These are phyloP conservation scores for Clunio marinus DNA, from an alignment of 2,888 invertebrate genomes.

Conservation along the genomic window DNA sequence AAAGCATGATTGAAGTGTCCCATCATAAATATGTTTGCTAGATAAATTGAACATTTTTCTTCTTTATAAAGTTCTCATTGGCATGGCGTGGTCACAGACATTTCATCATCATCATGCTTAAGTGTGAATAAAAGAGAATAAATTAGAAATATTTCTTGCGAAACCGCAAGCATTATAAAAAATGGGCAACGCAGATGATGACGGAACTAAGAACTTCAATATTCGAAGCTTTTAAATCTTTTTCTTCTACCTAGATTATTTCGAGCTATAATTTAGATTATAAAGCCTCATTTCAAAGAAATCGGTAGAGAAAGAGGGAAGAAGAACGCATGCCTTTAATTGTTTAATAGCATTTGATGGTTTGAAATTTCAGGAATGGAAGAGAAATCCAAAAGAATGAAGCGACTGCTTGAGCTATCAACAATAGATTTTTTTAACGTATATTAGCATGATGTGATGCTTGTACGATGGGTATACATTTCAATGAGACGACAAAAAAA, in stretches of 20 bases:
- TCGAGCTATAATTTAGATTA: constrained; percentile 38
- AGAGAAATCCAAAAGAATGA: neutral
- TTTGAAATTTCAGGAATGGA: neutral
- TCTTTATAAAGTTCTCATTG: neutral
- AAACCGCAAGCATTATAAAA: neutral
- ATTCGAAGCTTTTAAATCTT: neutral
- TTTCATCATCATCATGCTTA: neutral
- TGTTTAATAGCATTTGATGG: constrained; percentile 1
- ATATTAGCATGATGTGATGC: constrained; percentile 37
- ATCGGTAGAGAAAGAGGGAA: constrained; percentile 7
- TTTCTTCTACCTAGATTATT: constrained; percentile 21
- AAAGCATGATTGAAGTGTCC: no score
- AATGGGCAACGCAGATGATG: neutral
- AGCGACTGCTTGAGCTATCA: constrained; percentile 13
- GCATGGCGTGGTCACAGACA: no score
- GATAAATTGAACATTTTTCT: neutral
- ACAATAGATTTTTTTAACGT: constrained; percentile 32
- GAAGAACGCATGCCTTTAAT: neutral
- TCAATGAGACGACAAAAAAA: constrained; percentile 32
- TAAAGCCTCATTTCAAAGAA: constrained; percentile 24
- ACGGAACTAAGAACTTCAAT: neutral
- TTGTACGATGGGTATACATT: constrained; percentile 36
- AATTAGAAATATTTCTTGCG: neutral
- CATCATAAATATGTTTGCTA: neutral
- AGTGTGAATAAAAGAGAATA: neutral